Conservation (phyloP, 2,888 invertebrate species). For the Athripsodes cinereus region DNA sequence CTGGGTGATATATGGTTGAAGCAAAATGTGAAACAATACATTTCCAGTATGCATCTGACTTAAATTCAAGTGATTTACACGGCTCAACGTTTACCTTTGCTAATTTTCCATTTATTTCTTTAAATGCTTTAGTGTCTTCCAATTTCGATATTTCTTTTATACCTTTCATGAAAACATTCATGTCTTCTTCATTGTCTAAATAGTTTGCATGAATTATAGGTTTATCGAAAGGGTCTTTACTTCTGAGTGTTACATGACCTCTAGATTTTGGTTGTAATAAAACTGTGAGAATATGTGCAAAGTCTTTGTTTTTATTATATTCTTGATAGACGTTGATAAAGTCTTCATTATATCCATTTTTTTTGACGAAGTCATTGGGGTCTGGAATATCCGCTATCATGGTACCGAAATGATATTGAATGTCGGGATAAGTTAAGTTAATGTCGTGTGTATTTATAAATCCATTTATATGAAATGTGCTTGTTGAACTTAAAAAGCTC, state of each 20-base stretch:
- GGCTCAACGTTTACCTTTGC: conserved; percentile 4
- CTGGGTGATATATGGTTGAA: conserved; percentile 61
- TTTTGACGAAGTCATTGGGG: neutral
- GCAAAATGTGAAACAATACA: conserved; percentile 37
- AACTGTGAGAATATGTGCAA: conserved; percentile 38
- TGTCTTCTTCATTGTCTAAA: conserved; percentile 46
- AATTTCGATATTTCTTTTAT: conserved; percentile 34
- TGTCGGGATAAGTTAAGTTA: conserved; percentile 41
- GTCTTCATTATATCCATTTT: conserved; percentile 14
- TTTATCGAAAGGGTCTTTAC: conserved; percentile 55
- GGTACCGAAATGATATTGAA: conserved; percentile 42
- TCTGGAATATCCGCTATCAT: conserved; percentile 31
- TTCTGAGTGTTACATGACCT: conserved; percentile 60
- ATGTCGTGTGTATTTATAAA: conserved; percentile 45
- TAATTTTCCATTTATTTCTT: conserved; percentile 12
- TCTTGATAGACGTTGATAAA: conserved; percentile 31
- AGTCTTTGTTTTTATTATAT: conserved; percentile 31
- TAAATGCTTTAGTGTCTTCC: conserved; percentile 26
- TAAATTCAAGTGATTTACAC: conserved; percentile 30
- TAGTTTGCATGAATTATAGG: conserved; percentile 56
- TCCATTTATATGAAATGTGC: conserved; percentile 28
- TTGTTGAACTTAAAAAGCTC: conserved; percentile 51
- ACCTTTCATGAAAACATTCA: conserved; percentile 37
- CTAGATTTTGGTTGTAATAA: conserved; percentile 55
- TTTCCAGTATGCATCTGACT: conserved; percentile 45